phyloP scores from a whole-genome alignment of 2,113 vertebrate species.

The Microcebus murinus region DNA sequence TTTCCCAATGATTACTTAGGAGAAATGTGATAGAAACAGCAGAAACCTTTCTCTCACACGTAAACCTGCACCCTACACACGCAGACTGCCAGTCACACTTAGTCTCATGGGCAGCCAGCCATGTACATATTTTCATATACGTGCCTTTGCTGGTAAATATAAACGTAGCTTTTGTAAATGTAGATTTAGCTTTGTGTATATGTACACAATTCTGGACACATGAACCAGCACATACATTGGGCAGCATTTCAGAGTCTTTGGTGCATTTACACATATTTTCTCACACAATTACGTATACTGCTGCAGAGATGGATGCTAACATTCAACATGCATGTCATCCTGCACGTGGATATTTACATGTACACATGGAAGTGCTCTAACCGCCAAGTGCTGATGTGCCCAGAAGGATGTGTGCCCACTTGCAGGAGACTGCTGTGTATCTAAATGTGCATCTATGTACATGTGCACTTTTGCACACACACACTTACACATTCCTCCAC shows the following conservation, averaged over 20 bases:
- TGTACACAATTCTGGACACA: neutral
- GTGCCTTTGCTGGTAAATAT: neutral
- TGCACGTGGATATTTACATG: neutral
- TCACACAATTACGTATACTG: neutral
- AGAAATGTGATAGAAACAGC: slow-evolving; percentile 17
- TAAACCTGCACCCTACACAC: neutral
- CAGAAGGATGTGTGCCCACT: neutral
- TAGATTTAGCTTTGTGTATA: neutral
- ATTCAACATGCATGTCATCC: neutral
- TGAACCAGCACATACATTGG: neutral
- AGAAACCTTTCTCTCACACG: neutral
- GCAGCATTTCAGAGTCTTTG: neutral
- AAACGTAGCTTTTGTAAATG: neutral
- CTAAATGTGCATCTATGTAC: neutral
- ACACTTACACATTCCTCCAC: neutral
- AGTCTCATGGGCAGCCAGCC: neutral
- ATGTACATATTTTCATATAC: neutral
- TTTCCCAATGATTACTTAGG: slow-evolving; percentile 64
- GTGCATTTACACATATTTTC: neutral
- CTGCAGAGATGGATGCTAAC: neutral
- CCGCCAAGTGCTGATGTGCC: neutral
- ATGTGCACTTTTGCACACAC: neutral
- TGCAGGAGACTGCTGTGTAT: neutral
- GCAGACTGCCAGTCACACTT: neutral
- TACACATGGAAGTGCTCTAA: neutral